Evolutionary conservation across 2,113 vertebrate species (phyloP).

Genomic region (Podiceps cristatus): DNA sequence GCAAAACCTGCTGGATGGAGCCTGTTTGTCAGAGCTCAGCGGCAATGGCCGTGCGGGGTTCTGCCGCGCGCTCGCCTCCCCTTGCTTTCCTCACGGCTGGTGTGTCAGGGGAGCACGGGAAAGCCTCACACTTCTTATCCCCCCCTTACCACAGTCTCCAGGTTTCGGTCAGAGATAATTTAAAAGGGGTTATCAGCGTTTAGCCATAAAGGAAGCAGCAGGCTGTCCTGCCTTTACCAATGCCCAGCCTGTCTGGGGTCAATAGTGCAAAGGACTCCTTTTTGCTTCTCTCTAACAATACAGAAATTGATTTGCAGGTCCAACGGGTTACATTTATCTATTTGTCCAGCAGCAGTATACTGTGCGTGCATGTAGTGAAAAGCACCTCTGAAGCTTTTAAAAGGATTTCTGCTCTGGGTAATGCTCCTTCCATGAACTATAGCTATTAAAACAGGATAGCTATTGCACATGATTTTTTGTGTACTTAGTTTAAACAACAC

Average conservation of each 20-base stretch:
- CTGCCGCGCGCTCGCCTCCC: background rate
- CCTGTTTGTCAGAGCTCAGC: background rate
- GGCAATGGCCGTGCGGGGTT: accelerated
- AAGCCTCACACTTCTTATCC: slow-evolving; percentile 10
- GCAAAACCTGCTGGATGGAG: background rate
- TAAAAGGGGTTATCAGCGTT: background rate
- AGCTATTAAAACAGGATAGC: background rate
- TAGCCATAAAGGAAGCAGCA: slow-evolving; percentile 26
- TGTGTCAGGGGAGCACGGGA: background rate
- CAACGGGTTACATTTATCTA: background rate
- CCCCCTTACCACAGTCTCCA: background rate
- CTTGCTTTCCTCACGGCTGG: accelerated
- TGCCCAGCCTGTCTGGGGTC: background rate
- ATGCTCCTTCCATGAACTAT: background rate
- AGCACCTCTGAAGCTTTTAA: slow-evolving; percentile 7
- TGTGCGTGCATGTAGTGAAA: background rate
- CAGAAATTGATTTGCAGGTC: slow-evolving; percentile 39
- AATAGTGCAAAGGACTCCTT: slow-evolving; percentile 1
- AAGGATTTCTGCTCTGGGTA: background rate
- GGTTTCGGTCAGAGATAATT: slow-evolving; percentile 62
- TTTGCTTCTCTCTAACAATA: slow-evolving; percentile 12
- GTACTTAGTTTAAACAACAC: background rate
- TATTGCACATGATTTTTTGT: background rate
- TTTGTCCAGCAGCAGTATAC: background rate
- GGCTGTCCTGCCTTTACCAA: background rate